A percentile compares a stretch with the other conserved stretches of the same genome.
Evolutionary conservation across 2,113 vertebrate genomes (phyloP).

Genomic region (Phrynosoma blainvillii): DNA sequence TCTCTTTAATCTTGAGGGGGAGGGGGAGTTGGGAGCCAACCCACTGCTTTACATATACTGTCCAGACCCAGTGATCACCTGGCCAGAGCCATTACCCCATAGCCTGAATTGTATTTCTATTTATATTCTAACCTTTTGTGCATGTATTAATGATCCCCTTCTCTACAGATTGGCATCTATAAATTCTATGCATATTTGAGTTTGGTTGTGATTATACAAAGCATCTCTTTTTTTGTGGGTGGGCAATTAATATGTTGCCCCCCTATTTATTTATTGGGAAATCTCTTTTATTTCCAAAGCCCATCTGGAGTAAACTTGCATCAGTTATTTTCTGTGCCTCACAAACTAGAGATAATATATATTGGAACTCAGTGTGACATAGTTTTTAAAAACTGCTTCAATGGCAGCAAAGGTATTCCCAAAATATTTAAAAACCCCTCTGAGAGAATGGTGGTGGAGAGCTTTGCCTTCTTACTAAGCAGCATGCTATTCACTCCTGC

Average conservation of each 20-base stretch:
- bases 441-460: background rate
- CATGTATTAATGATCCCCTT: no score
- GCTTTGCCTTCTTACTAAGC: background rate
- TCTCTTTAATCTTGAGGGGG: background rate
- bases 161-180: background rate
- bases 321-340: background rate
- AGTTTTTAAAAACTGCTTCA: background rate
- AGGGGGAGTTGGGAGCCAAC: background rate
- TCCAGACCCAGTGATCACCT: background rate
- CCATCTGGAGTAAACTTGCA: background rate
- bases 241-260: background rate
- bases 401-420: background rate
- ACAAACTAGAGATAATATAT: background rate
- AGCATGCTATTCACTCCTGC: fast-evolving
- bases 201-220: background rate
- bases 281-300: background rate
- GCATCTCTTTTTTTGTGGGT: background rate
- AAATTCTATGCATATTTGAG: background rate
- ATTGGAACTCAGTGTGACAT: background rate
- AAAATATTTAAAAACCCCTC: background rate
- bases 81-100: background rate
- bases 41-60: background rate
- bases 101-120: no score
- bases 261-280: background rate
- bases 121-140: no score